These are phyloP conservation scores for Magallana angulata DNA, from an alignment of 1,140 invertebrate species.

Conservation along the genomic window DNA sequence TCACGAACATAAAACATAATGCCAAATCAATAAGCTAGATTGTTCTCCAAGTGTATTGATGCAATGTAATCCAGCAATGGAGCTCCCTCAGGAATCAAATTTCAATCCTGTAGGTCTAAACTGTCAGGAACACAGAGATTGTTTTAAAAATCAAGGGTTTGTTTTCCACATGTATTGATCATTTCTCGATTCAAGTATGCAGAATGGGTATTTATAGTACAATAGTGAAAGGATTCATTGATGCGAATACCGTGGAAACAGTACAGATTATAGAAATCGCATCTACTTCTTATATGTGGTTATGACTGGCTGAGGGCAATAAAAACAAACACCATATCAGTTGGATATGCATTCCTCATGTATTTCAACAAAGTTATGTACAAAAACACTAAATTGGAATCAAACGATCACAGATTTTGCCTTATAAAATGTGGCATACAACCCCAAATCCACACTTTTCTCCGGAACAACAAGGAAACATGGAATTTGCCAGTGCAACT, in stretches of 20 bases:
- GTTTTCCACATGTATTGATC: no score
- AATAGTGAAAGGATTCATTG: no score
- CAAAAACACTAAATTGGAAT: slow-evolving; percentile 45
- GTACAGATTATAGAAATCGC: background rate
- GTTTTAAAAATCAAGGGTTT: no score
- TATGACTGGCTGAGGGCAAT: background rate
- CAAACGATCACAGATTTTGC: slow-evolving; percentile 43
- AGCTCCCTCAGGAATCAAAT: no score
- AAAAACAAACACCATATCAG: slow-evolving; percentile 39
- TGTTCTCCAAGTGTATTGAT: no score
- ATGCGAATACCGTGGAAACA: background rate
- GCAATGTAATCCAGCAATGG: no score
- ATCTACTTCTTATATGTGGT: background rate
- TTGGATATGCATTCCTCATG: slow-evolving; percentile 44
- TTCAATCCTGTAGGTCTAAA: no score
- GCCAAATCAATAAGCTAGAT: no score
- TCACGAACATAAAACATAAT: no score
- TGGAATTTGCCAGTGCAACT: slow-evolving; percentile 35
- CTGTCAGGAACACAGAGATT: no score
- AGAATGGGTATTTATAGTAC: no score
- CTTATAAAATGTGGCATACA: slow-evolving; percentile 35
- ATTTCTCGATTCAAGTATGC: no score
- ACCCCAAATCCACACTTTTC: slow-evolving; percentile 37
- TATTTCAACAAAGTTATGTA: slow-evolving; percentile 46
- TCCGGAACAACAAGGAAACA: slow-evolving; percentile 35